A percentile compares a stretch with the other conserved stretches of the same genome.
Evolutionary conservation across 2,797 vertebrate genomes (phyloP).

Genomic region (Emys orbicularis): DNA sequence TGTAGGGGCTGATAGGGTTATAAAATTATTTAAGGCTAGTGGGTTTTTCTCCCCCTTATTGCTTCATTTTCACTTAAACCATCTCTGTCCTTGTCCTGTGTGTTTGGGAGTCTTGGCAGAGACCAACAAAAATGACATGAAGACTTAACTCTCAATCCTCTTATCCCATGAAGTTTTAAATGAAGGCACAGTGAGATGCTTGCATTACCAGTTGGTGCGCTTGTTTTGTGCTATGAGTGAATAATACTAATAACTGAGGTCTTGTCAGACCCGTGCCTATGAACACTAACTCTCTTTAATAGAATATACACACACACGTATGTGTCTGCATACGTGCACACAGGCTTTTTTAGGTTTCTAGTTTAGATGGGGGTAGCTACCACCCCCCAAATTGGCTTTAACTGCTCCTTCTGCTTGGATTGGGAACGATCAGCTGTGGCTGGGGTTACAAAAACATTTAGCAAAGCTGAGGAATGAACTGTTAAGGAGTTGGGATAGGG

Average conservation of each 20-base stretch:
- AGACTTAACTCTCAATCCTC: neutral
- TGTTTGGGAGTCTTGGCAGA: neutral
- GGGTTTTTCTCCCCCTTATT: neutral
- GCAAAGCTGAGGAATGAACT: neutral
- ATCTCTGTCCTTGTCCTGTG: fast-evolving
- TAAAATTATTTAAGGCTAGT: neutral
- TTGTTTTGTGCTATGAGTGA: neutral
- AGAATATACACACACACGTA: neutral
- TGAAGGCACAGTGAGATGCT: neutral
- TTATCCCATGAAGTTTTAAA: neutral
- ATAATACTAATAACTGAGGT: neutral
- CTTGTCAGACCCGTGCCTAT: neutral
- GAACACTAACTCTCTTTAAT: neutral
- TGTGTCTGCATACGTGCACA: neutral
- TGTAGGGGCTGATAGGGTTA: neutral
- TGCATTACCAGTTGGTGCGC: neutral
- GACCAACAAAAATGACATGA: neutral
- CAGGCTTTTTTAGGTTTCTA: neutral
- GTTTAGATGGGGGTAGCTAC: neutral
- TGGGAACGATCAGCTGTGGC: neutral
- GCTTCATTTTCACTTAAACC: neutral
- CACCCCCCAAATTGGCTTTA: neutral
- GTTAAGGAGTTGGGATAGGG: neutral
- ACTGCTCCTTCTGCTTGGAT: neutral
- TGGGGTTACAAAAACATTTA: neutral